phyloP scores from a whole-genome alignment of 2,888 invertebrate genomes.

The Conchocele bisecta region DNA sequence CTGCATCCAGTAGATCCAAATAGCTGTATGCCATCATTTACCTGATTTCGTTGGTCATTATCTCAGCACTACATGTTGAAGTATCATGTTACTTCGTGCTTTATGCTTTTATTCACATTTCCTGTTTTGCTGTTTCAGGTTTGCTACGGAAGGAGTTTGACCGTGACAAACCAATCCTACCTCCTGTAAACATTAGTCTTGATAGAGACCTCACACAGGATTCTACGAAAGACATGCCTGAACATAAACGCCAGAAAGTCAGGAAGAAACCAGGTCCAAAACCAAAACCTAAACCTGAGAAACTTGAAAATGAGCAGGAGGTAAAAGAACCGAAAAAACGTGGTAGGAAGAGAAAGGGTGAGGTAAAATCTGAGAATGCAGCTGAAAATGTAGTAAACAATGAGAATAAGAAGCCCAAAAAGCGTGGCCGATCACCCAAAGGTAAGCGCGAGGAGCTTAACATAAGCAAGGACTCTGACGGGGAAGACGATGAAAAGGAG shows the following conservation, averaged over 20 bases:
- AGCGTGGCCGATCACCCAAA: slow-evolving; percentile 57
- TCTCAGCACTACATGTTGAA: not conserved
- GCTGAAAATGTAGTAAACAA: slow-evolving; percentile 30
- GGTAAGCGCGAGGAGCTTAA: slow-evolving; percentile 43
- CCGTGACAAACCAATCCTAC: slow-evolving; percentile 55
- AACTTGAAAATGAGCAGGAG: slow-evolving; percentile 9
- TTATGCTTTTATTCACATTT: not conserved
- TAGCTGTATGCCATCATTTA: not conserved
- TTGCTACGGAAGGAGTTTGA: slow-evolving; percentile 49
- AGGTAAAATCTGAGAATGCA: slow-evolving; percentile 35
- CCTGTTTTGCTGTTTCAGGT: slow-evolving; percentile 39
- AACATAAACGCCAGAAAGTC: slow-evolving; percentile 27
- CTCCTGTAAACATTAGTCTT: slow-evolving; percentile 39
- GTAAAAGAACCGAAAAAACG: slow-evolving; percentile 37
- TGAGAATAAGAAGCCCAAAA: slow-evolving; percentile 45
- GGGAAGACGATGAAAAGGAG: slow-evolving; percentile 51
- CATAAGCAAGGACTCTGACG: slow-evolving; percentile 40
- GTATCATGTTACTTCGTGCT: not conserved
- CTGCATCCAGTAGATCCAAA: not conserved
- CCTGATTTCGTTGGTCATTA: not conserved
- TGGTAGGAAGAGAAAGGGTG: slow-evolving; percentile 39
- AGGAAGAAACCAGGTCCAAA: slow-evolving; percentile 52
- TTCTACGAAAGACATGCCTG: slow-evolving; percentile 23
- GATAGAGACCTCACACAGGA: slow-evolving; percentile 22
- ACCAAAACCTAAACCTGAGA: slow-evolving; percentile 52